Base-by-base conservation (phyloP, 2,888 invertebrate species). In the Dryomyza anilis region DNA sequence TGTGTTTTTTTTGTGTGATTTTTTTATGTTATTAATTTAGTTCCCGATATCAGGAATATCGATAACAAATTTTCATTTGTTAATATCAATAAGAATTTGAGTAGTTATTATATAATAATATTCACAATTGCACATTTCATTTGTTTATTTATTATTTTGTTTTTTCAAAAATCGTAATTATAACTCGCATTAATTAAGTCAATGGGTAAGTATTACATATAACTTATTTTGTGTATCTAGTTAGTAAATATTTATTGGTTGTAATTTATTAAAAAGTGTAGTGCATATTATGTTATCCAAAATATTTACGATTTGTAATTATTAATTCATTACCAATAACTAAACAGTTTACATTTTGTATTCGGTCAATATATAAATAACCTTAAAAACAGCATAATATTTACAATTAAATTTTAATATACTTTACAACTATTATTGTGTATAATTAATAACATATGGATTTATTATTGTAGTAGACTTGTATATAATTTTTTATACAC, bases 321-420 rank as follows among this genome's bases (percentile, higher is more conserved):
- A n/a, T 39, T 39, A 39, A 39, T 39, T 12, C 39, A 39, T n/a
- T 39, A 39, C n/a, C 12, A 14, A 14, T n/a, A 39, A n/a, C 39
- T 39, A 39, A 39, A 39, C 39, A 39, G n/a, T 39, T 14, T 39
- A 39, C n/a, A 39, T 39, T 4, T 7, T 2, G n/a, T 39, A 39
- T 39, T 39, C 39, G n/a, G n/a, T 39, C 7, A 50, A 3, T 25
- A 23, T 48, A 59, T 23, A 30, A 48, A 48, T 48, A 19, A 16
- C n/a, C 10, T 29, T 61, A 53, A 53, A 61, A 53, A 61, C 53
- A 61, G 43, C 27, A 61, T 61, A 61, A 53, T 43, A 61, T 61
- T 60, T 39, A 60, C 52, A 60, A 61, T 61, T 59, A 46, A n/a
- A 43, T 19, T 55, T 55, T 36, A 36, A 14, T n/a, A 30, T 30